Evolutionary conservation across 2,888 invertebrate species (phyloP), one percentile per base, ranked within the genome.

Genomic region (Cheilosia urbana): DNA sequence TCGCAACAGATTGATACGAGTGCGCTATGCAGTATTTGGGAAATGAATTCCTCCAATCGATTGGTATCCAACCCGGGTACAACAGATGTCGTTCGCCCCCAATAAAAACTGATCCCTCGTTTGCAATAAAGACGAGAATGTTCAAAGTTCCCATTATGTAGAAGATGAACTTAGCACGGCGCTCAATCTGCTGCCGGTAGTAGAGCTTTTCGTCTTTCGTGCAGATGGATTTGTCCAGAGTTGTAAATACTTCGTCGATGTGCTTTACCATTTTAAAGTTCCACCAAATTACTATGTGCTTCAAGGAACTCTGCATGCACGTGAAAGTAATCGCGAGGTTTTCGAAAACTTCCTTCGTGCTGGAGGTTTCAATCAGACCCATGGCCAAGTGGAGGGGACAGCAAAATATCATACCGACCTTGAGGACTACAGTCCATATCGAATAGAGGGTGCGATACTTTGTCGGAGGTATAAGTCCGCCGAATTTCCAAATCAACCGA

Each of bases 31-130:
- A n/a, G n/a, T n/a, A n/a, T n/a, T n/a, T n/a, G n/a, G n/a, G n/a
- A n/a, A n/a, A n/a, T n/a, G n/a, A 89, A 11, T 79, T 62, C 0
- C 66, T 37, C 89, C 89, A 91, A 55, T 91, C 88, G 17, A 90
- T 89, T 3, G 91, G 90, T 62, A 91, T 87, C 88, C 89, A 89
- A 4, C 88, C 90, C 1, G 90, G 90, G 65, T 90, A 91, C 63
- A 91, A 65, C 0, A 90, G 69, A 1, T 77, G 77, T 0, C 88
- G 88, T 9, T 88, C 75, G 0, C 87, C 68, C 49, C 88, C 9
- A 45, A 58, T 27, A 3, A 53, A 13, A 45, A 19, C n/a, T 45
- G 71, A n/a, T 1, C 57, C 19, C 21, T 47, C 58, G 5, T 6
- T 1, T 0, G 27, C 7, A 5, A 57, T 6, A 0, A 21, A 13